Base-by-base conservation (phyloP, 1,140 invertebrate species). In the Tetramorium simillimum region DNA sequence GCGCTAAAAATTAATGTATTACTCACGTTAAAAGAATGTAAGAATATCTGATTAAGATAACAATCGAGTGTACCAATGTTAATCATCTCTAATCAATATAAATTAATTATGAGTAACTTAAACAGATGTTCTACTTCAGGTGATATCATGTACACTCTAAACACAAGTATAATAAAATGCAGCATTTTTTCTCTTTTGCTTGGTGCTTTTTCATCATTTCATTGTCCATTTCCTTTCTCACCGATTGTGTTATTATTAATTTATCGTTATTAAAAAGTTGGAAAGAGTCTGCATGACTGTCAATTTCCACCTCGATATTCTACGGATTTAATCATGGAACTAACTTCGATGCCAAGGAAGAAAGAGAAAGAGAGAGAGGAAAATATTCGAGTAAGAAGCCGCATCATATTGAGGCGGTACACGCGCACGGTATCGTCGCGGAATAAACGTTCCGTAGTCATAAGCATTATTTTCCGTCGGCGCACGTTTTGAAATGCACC, bases 381-480 rank as follows among this genome's bases (percentile, higher is more conserved):
- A 37, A 84, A 62, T 84, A 75, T 84, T 21, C 18, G 16, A 70
- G 49, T 33, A 73, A 81, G 58, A 80, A 60, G 51, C 69, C 16
- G 65, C 67, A 40, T 69, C 65, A 46, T 28, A 69, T 69, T 4
- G 21, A 69, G 65, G 6, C 40, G 40, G 76, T 86, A 72, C 43
- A 72, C 73, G 33, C 21, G 21, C 46, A 18, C 69, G n/a, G 72
- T 75, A 28, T 14, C 69, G 24, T 70, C 37, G 46, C 14, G 24
- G 16, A 18, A 73, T 76, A 89, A 82, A 81, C 84, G 73, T 53
- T 14, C 21, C 75, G n/a, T 24, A 85, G 56, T 87, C 84, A 56
- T 67, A 69, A 56, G 40, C 67, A 73, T 87, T 72, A 37, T 78
- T 73, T 87, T 46, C 24, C 85, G 43, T 63, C 18, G n/a, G 40